Evolutionary conservation across 2,888 invertebrate genomes (phyloP), one percentile per base, ranked within the genome.

Genomic region (Nemotelus pantherinus): DNA sequence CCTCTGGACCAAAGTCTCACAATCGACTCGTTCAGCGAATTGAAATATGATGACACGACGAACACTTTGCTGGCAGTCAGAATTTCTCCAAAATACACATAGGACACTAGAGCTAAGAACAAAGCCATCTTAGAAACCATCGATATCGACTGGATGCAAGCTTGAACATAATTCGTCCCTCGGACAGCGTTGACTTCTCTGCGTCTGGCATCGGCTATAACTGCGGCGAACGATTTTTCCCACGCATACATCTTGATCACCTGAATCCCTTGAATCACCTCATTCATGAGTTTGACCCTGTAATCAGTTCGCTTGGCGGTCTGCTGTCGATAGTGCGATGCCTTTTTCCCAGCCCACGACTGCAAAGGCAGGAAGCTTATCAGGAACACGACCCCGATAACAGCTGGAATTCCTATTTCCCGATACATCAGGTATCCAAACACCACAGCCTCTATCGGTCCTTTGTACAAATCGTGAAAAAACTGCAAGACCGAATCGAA

Each of bases 201-300:
- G 80, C 92, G 90, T 82, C 96, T 89, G 0, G 95, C 92, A 53
- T 90, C 88, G 4, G 91, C 91, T 5, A 97, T 92, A 50, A 95
- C 89, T 55, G 89, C 88, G 0, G 92, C 91, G 84, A 95, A 95
- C 0, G 94, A 93, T 58, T 90, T 90, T 85, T 96, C 96, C 93
- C 95, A 96, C 0, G 94, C 93, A 83, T 95, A 95, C 95, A 95
- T 95, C 85, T 96, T 96, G 81, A 96, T 94, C 0, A 95, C 93
- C 79, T 94, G 91, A 82, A 96, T 94, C 2, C 94, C 95, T 77
- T 91, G 91, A 53, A 96, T 92, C 0, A 95, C 93, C 85, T 96
- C 97, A 84, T 94, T 95, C 95, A 97, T 97, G 0, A 97, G 86
- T 45, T 94, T 89, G 2, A 98, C 93, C 3, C 98, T 88, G 82